Conservation (phyloP, 2,113 vertebrate species). For the Neogale vison region DNA sequence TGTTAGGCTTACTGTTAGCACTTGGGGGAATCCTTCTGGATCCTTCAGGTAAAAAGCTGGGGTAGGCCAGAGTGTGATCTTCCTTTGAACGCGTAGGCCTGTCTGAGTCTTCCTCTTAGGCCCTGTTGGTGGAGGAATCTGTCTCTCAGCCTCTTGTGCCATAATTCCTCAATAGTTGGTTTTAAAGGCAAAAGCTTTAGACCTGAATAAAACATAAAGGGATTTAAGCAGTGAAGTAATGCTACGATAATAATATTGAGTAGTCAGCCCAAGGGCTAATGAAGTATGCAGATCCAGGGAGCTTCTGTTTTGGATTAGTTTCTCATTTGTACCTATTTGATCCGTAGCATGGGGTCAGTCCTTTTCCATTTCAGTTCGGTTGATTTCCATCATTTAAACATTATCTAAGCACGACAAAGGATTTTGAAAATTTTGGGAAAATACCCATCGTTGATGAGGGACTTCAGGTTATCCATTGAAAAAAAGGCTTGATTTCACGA, state of each 20-base stretch:
- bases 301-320: slow-evolving; percentile 32
- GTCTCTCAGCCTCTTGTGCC: background rate
- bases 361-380: background rate
- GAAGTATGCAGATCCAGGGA: background rate
- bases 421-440: slow-evolving; percentile 8
- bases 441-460: slow-evolving; percentile 21
- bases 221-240: slow-evolving; percentile 1
- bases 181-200: background rate
- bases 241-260: background rate
- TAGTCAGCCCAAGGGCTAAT: background rate
- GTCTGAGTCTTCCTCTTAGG: background rate
- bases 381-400: slow-evolving; percentile 29
- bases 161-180: background rate
- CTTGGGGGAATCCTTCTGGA: background rate
- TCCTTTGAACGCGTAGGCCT: background rate
- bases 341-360: background rate
- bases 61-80: background rate
- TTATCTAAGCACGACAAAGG: slow-evolving; percentile 14
- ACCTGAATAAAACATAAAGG: background rate
- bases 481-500: slow-evolving; percentile 29
- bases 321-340: slow-evolving; percentile 50
- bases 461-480: slow-evolving; percentile 12
- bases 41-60: background rate
- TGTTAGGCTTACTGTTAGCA: background rate
- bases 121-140: background rate